A percentile compares a stretch with the other conserved stretches of the same genome.
These are phyloP conservation scores for Cyrtorhinus lividipennis DNA, from an alignment of 1,140 invertebrate species.

Conservation along the genomic window DNA sequence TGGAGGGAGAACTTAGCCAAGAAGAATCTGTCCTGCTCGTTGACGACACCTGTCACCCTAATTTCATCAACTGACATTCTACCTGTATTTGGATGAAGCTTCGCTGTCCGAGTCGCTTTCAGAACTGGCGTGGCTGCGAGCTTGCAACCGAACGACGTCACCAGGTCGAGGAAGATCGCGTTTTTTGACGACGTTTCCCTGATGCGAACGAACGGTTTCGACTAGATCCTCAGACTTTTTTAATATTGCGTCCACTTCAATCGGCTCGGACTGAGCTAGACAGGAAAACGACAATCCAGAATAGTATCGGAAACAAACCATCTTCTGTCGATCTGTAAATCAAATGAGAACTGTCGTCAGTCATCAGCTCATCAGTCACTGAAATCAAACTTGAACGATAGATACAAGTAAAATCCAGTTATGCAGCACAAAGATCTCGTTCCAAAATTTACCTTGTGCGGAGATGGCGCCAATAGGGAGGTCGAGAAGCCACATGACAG, in stretches of 20 bases:
- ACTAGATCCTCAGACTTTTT: constrained; percentile 18
- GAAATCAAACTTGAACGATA: too few species aligned
- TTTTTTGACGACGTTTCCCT: constrained; percentile 18
- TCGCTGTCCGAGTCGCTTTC: constrained; percentile 28
- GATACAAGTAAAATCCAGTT: too few species aligned
- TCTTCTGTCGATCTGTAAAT: constrained; percentile 31
- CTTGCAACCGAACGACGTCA: constrained; percentile 19
- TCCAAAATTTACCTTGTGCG: constrained; percentile 26
- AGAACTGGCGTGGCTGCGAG: constrained; percentile 24
- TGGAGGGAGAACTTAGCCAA: too few species aligned
- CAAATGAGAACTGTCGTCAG: too few species aligned
- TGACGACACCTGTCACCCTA: too few species aligned
- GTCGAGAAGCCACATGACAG: constrained; percentile 29
- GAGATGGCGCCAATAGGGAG: constrained; percentile 25
- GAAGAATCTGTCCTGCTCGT: too few species aligned
- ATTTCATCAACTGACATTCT: too few species aligned
- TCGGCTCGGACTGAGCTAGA: constrained; percentile 34
- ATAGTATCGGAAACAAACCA: constrained; percentile 37
- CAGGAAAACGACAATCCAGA: constrained; percentile 32
- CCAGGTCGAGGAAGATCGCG: constrained; percentile 21
- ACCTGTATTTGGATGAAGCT: constrained; percentile 22
- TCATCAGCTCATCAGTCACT: too few species aligned
- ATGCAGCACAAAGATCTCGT: too few species aligned
- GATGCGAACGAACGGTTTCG: constrained; percentile 13
- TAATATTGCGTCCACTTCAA: constrained; percentile 27